Percentiles rank a stretch among this genome's conserved stretches.
Evolutionary conservation across 2,888 invertebrate species (phyloP).

Genomic region (Ornithoptera priamus): DNA sequence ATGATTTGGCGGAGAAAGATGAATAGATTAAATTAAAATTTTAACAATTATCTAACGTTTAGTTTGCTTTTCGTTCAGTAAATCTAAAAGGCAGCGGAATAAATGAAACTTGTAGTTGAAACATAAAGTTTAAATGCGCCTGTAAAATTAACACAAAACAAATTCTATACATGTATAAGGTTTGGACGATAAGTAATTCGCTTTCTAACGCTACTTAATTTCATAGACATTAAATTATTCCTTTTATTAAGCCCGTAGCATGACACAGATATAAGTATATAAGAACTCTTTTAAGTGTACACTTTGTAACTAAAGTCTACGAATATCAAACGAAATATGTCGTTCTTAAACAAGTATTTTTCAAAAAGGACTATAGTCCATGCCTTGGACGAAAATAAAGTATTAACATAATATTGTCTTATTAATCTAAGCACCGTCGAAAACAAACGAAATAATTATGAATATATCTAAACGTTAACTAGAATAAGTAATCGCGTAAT

Average conservation of each 20-base stretch:
- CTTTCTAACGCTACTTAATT: background rate
- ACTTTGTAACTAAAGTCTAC: background rate
- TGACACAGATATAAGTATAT: background rate
- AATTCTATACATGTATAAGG: background rate
- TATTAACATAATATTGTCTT: background rate
- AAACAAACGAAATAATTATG: too few relatives aligned
- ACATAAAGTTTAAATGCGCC: background rate
- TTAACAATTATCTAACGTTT: too few relatives aligned
- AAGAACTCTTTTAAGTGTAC: background rate
- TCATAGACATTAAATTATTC: background rate
- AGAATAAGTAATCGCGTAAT: too few relatives aligned
- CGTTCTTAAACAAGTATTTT: background rate
- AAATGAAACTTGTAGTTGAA: background rate
- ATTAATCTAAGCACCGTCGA: too few relatives aligned
- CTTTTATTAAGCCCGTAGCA: background rate
- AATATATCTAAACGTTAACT: too few relatives aligned
- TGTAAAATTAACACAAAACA: background rate
- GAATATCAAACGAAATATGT: background rate
- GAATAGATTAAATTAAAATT: too few relatives aligned
- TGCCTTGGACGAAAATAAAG: background rate
- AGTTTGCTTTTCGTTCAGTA: too few relatives aligned
- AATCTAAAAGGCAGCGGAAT: too few relatives aligned
- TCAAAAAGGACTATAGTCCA: background rate
- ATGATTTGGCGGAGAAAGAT: too few relatives aligned
- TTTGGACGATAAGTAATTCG: background rate